Conservation (phyloP, 2,797 vertebrate species). For the Propithecus deckenii region DNA sequence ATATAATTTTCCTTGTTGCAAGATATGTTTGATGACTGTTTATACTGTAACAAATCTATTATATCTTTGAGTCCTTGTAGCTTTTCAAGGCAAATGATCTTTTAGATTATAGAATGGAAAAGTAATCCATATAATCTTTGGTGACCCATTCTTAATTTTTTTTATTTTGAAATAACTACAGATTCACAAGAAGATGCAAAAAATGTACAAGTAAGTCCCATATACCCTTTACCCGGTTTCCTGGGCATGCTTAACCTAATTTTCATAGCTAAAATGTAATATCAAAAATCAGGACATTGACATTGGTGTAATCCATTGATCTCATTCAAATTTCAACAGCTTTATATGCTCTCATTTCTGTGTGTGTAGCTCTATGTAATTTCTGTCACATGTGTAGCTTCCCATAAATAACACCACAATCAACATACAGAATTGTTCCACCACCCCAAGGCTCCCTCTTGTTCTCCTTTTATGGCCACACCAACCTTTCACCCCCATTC, state of each 20-base stretch:
- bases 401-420: neutral
- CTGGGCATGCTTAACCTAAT: neutral
- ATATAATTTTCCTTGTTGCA: neutral
- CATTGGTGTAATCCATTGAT: neutral
- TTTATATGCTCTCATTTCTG: neutral
- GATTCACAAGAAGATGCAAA: neutral
- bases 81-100: conserved; percentile 17
- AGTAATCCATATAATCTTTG: neutral
- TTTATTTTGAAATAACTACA: neutral
- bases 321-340: neutral
- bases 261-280: neutral
- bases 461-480: neutral
- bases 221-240: neutral
- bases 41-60: neutral
- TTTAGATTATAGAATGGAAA: neutral
- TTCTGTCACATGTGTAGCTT: neutral
- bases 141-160: neutral
- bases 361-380: neutral
- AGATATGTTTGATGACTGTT: neutral
- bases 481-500: neutral
- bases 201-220: neutral
- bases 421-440: neutral
- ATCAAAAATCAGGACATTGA: neutral
- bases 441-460: neutral
- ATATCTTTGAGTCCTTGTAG: neutral